phyloP scores from a whole-genome alignment of 2,888 invertebrate genomes.

The Phyto melanocephala region DNA sequence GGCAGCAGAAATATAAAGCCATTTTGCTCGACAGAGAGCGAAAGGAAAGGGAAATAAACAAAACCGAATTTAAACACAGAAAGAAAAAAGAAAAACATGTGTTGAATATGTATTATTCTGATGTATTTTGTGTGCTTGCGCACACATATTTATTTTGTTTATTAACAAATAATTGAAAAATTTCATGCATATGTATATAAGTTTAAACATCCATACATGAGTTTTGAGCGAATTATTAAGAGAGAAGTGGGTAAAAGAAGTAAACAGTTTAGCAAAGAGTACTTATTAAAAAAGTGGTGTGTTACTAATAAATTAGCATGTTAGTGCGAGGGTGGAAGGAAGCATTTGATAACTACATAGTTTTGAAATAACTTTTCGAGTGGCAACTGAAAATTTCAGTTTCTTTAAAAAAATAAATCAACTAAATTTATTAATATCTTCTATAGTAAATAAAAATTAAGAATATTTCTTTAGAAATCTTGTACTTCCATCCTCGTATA shows the following conservation, averaged over 20 bases:
- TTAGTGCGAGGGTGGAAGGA: neutral
- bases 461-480: neutral
- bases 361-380: no score
- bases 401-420: no score
- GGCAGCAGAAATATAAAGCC: neutral
- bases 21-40: slow-evolving; percentile 27
- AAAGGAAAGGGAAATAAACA: slow-evolving; percentile 25
- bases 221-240: neutral
- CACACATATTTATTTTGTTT: neutral
- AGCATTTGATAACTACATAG: neutral
- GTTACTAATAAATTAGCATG: neutral
- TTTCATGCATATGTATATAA: no score
- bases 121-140: neutral
- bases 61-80: neutral
- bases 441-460: no score
- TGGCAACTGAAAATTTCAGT: no score
- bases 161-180: slow-evolving; percentile 52
- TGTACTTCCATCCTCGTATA: neutral
- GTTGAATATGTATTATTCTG: slow-evolving; percentile 33
- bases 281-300: neutral
- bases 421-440: no score
- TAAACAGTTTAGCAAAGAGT: neutral
- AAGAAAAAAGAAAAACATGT: slow-evolving; percentile 48
- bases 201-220: neutral
- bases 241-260: neutral